Evolutionary conservation across 2,797 vertebrate species (phyloP).

Genomic region (Xyrichtys novacula): DNA sequence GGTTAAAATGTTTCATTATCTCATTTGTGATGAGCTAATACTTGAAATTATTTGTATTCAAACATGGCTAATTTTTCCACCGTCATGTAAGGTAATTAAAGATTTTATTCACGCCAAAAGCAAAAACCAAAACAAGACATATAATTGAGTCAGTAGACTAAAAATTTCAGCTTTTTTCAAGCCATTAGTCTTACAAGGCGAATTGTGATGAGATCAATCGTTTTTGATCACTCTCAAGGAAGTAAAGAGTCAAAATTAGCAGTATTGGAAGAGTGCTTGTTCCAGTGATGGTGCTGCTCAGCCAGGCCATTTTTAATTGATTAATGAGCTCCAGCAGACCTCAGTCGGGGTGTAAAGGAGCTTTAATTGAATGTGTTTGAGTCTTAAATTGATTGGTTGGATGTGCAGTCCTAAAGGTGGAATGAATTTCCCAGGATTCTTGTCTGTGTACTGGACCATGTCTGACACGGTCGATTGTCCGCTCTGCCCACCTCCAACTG

Average conservation of each 20-base stretch:
- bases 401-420: constrained; percentile 45
- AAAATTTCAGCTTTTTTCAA: background rate
- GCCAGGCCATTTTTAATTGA: constrained; percentile 41
- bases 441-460: constrained; percentile 52
- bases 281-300: constrained; percentile 32
- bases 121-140: background rate
- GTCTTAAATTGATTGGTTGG: constrained; percentile 51
- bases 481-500: constrained; percentile 25
- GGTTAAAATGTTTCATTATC: background rate
- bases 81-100: background rate
- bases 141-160: constrained; percentile 11
- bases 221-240: constrained; percentile 4
- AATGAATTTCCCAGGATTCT: constrained; percentile 53
- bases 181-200: background rate
- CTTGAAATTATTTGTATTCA: constrained; percentile 2
- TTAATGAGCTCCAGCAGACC: constrained; percentile 52
- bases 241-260: constrained; percentile 13
- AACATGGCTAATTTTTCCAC: background rate
- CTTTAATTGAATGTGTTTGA: constrained; percentile 58
- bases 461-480: constrained; percentile 52
- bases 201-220: constrained; percentile 2
- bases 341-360: constrained; percentile 38
- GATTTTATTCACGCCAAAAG: constrained; percentile 6
- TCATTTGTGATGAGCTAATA: constrained; percentile 1
- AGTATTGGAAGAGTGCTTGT: constrained; percentile 18